Evolutionary conservation across 2,797 vertebrate genomes (phyloP).

Genomic region (Rallus crepitans): DNA sequence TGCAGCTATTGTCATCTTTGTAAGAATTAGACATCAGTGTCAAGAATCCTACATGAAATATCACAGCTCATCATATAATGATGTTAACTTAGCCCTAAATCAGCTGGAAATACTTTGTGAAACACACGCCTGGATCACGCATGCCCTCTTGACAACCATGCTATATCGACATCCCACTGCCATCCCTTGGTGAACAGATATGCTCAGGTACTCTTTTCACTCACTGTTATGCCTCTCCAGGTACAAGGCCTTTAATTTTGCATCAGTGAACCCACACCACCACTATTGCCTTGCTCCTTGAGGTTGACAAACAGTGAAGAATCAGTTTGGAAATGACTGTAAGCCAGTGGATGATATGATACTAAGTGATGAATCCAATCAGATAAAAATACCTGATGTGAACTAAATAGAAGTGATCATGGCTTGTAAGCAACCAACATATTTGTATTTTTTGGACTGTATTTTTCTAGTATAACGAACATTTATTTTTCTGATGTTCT

Average conservation of each 20-base stretch:
- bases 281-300: rapidly evolving
- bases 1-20: not conserved
- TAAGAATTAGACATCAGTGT: not conserved
- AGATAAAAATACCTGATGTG: not conserved
- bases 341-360: not conserved
- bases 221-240: not conserved
- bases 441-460: not conserved
- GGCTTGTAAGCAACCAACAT: not conserved
- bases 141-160: not conserved
- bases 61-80: not conserved
- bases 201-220: not conserved
- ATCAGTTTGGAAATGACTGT: not conserved
- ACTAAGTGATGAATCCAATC: rapidly evolving
- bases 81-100: not conserved
- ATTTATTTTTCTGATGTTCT: constrained; percentile 1
- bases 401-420: not conserved
- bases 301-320: rapidly evolving
- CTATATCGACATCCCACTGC: not conserved
- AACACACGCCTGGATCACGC: not conserved
- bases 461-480: not conserved
- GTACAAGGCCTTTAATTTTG: not conserved
- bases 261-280: not conserved
- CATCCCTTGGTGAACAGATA: not conserved
- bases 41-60: not conserved
- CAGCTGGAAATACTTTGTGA: not conserved